phyloP scores from a whole-genome alignment of 2,113 vertebrate species.

The Ploceus nigricollis region DNA sequence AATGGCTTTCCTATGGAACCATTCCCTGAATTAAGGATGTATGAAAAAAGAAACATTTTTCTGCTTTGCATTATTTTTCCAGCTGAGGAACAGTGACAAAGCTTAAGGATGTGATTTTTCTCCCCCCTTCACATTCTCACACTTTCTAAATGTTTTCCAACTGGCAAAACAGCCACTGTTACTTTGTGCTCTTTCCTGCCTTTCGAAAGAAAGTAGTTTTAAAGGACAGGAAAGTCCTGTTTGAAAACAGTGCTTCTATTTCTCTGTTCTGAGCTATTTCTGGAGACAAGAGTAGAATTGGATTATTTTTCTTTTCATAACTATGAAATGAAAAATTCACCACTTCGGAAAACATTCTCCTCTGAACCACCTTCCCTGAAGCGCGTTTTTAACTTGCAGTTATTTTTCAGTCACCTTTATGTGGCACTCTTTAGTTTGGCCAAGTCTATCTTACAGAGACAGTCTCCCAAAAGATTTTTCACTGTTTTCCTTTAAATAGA shows the following conservation, averaged over 20 bases:
- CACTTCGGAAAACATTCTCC: neutral
- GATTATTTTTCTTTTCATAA: neutral
- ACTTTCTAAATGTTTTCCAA: constrained; percentile 31
- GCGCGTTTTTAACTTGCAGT: neutral
- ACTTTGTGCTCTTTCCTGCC: constrained; percentile 23
- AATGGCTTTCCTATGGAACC: neutral
- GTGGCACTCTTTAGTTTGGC: neutral
- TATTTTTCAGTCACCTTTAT: neutral
- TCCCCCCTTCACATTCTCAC: neutral
- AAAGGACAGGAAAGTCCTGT: neutral
- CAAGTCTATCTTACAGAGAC: neutral
- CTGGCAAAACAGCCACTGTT: neutral
- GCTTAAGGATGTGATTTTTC: neutral
- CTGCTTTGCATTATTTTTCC: constrained; percentile 12
- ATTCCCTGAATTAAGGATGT: neutral
- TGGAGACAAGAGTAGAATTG: neutral
- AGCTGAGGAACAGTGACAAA: constrained; percentile 21
- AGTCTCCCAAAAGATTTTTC: neutral
- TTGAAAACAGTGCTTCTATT: neutral
- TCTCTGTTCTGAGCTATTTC: neutral
- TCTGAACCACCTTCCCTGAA: neutral
- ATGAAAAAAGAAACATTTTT: neutral
- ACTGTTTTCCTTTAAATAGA: neutral
- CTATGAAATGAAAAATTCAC: neutral
- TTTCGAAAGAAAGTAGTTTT: neutral